Conservation (phyloP, 2,113 vertebrate genomes). For the Holacanthus passer region DNA sequence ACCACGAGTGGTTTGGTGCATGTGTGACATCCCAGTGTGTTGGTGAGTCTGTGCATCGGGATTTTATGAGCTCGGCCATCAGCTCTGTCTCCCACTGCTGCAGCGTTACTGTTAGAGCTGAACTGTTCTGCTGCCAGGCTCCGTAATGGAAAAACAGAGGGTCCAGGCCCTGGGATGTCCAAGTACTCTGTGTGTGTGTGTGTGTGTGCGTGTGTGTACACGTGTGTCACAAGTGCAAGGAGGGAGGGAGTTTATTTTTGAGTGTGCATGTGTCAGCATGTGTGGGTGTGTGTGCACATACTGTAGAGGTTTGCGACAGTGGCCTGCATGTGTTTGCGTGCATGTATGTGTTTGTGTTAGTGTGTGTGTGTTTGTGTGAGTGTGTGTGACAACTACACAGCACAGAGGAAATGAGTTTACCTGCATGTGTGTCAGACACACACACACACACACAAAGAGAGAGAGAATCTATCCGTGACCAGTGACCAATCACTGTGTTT, state of each 20-base stretch:
- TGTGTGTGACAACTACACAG: background rate
- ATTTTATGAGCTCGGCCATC: conserved; percentile 59
- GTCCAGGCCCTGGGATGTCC: conserved; percentile 61
- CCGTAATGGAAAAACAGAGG: conserved; percentile 73
- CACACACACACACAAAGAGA: background rate
- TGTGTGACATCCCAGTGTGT: background rate
- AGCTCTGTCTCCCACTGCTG: conserved; percentile 48
- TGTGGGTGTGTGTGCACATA: conserved; percentile 35
- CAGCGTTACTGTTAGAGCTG: conserved; percentile 50
- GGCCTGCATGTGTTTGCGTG: background rate
- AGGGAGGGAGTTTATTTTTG: conserved; percentile 40
- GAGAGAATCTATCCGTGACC: background rate
- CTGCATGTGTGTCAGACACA: background rate
- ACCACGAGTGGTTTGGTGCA: background rate
- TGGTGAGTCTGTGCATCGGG: conserved; percentile 25
- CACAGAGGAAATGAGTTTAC: background rate
- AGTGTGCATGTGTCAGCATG: conserved; percentile 43
- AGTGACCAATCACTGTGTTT: background rate
- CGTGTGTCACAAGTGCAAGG: conserved; percentile 7
- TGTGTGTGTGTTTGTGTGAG: background rate
- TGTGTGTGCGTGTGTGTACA: conserved; percentile 15
- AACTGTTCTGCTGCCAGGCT: conserved; percentile 60
- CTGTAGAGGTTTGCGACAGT: background rate
- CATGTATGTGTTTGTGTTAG: background rate
- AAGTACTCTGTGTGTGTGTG: conserved; percentile 39